These are phyloP conservation scores for Drosophila aff. DNA, from an alignment of 1,140 invertebrate species.

Conservation along the genomic window DNA sequence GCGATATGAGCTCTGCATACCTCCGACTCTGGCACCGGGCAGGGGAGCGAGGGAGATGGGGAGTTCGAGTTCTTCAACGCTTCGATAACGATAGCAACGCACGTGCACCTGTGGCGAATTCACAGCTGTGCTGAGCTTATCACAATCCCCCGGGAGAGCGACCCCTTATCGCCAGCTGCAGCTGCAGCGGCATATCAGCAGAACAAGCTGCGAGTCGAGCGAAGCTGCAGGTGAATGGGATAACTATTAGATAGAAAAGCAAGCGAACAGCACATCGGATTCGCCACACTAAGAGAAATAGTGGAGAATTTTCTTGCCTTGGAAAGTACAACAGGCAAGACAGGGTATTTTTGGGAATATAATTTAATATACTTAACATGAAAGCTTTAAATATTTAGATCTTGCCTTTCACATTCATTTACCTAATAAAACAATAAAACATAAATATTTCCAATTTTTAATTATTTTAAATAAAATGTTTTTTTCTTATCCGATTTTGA, in stretches of 20 bases:
- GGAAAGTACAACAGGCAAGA: not conserved
- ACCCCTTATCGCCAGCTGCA: slow-evolving; percentile 35
- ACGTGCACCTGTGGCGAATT: slow-evolving; percentile 59
- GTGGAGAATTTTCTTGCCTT: not conserved
- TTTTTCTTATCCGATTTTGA: too few species aligned
- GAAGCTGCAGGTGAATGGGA: slow-evolving; percentile 36
- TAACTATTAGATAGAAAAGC: slow-evolving; percentile 41
- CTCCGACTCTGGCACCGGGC: not conserved
- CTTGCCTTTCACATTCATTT: not conserved
- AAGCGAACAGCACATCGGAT: not conserved
- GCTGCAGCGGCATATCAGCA: slow-evolving; percentile 19
- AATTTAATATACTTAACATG: not conserved
- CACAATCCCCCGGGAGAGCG: not conserved
- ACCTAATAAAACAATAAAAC: too few species aligned
- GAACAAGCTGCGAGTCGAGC: slow-evolving; percentile 5
- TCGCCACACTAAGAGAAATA: slow-evolving; percentile 2
- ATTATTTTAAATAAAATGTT: too few species aligned
- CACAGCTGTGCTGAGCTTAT: slow-evolving; percentile 39
- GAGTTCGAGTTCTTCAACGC: not conserved
- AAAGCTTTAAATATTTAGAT: not conserved
- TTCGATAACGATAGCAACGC: slow-evolving; percentile 35
- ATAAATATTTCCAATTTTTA: too few species aligned
- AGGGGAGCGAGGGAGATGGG: slow-evolving; percentile 22
- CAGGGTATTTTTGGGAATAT: not conserved
- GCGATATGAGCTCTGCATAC: slow-evolving; percentile 56